Evolutionary conservation across 2,888 invertebrate genomes (phyloP).

Genomic region (Petrolisthes manimaculis): DNA sequence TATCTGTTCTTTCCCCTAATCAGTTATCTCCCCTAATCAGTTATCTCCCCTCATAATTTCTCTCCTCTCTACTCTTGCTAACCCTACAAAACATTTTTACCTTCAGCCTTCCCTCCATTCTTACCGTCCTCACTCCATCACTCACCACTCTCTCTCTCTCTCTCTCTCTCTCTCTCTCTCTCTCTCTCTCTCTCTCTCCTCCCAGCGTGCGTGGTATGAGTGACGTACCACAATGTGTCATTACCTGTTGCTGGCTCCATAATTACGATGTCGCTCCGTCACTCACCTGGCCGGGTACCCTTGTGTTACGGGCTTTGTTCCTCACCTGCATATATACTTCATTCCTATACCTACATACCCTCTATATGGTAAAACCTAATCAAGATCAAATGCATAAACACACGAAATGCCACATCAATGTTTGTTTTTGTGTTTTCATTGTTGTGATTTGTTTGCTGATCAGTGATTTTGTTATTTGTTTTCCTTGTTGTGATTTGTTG

Average conservation of each 20-base stretch:
- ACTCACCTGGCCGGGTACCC: background rate
- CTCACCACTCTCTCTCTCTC: background rate
- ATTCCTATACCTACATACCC: background rate
- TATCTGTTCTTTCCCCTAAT: background rate
- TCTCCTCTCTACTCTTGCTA: background rate
- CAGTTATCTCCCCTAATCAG: background rate
- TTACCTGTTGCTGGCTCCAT: background rate
- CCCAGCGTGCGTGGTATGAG: background rate
- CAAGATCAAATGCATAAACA: too few relatives aligned
- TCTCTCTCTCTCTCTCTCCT: conserved; percentile 16
- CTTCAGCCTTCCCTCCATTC: background rate
- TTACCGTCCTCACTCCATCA: background rate
- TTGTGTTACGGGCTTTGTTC: background rate
- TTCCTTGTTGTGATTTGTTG: too few relatives aligned
- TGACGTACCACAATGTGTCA: background rate
- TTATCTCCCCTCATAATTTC: background rate
- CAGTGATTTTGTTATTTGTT: too few relatives aligned
- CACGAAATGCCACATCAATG: too few relatives aligned
- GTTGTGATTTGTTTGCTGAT: too few relatives aligned
- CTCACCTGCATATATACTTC: background rate
- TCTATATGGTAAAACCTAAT: background rate
- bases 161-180: conserved; percentile 25
- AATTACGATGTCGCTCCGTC: background rate
- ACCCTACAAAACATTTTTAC: background rate
- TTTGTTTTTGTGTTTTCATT: too few relatives aligned